Percentiles rank a stretch among this genome's conserved stretches.
These are phyloP conservation scores for Hystrix cristata DNA, from an alignment of 2,113 vertebrate genomes.

Conservation along the genomic window DNA sequence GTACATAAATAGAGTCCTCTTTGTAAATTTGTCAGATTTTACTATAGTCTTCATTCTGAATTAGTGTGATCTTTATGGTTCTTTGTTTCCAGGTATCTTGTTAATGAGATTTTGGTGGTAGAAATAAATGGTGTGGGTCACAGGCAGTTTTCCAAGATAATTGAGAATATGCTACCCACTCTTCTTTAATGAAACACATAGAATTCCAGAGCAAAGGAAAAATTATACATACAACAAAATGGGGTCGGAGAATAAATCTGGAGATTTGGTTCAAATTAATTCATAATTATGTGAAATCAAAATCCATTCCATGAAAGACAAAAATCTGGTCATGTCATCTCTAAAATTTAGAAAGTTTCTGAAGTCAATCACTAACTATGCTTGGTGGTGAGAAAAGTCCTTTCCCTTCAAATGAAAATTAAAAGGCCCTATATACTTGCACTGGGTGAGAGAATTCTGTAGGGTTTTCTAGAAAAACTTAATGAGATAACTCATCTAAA, in stretches of 20 bases:
- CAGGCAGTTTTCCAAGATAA: constrained; percentile 32
- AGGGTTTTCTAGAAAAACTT: constrained; percentile 40
- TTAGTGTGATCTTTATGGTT: constrained; percentile 11
- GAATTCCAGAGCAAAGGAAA: constrained; percentile 39
- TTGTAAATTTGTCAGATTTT: constrained; percentile 25
- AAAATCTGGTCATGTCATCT: constrained; percentile 1
- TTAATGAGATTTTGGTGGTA: constrained; percentile 20
- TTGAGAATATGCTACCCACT: constrained; percentile 1
- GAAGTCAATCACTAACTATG: neutral
- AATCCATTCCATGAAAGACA: constrained; percentile 40
- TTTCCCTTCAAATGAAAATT: constrained; percentile 65
- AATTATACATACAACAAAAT: constrained; percentile 29
- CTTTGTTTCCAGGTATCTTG: constrained; percentile 38
- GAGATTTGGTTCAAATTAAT: constrained; percentile 35
- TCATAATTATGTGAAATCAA: constrained; percentile 43
- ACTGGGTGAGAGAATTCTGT: constrained; percentile 45
- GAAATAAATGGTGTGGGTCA: constrained; percentile 29
- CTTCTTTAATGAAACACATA: constrained; percentile 29
- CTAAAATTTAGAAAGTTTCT: constrained; percentile 59
- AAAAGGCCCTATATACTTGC: constrained; percentile 39
- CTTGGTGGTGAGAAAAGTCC: neutral
- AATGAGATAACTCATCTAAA: constrained; percentile 59
- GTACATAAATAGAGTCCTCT: neutral
- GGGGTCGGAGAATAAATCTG: constrained; percentile 24
- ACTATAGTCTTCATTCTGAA: neutral